Evolutionary conservation across 2,113 vertebrate genomes (phyloP), one percentile per base, ranked within the genome.

Genomic region (Ailuropoda melanoleuca): DNA sequence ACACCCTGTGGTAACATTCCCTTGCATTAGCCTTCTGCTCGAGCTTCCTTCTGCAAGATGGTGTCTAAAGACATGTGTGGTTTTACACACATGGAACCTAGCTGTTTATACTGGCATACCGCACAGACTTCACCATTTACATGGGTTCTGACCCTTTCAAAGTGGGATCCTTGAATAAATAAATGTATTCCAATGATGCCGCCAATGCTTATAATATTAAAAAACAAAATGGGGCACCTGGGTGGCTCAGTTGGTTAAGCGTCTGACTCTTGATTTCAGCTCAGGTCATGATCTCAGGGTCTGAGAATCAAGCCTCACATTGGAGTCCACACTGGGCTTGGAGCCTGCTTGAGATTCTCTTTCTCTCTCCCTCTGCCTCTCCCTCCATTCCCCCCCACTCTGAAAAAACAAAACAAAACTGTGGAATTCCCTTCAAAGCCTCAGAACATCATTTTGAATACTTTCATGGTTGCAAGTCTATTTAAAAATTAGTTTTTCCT

Each of bases 401-500:
- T 37, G 37, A 68, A 68, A 66, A 34, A 53, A 6, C 10, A 43
- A 75, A 81, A 31, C 43, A 87, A 66, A 56, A 26, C 19, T 56
- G 12, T 85, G 55, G 43, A 95, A 92, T 89, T 90, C 11, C 62
- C 34, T 96, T 92, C 68, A 88, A 92, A 88, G 84, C 6, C 11
- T 88, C 78, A 50, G 85, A 43, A 85, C 19, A 58, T 80, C 85
- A 86, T 70, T 93, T 95, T 89, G 78, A 96, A 82, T 78, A 56
- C n/a, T 31, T 78, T 89, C 46, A n/a, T 78, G 46, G 34, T 55
- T 95, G 15, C 62, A 90, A 66, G 72, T 84, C 29, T 70, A 68
- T 90, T 91, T 92, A 62, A 26, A 95, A 93, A 88, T 92, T 13
- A 55, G 34, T 48, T 92, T 93, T 95, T 56, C 43, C 86, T 95